Base-by-base conservation (phyloP, 2,888 invertebrate genomes). In the Stegana nigrithorax region DNA sequence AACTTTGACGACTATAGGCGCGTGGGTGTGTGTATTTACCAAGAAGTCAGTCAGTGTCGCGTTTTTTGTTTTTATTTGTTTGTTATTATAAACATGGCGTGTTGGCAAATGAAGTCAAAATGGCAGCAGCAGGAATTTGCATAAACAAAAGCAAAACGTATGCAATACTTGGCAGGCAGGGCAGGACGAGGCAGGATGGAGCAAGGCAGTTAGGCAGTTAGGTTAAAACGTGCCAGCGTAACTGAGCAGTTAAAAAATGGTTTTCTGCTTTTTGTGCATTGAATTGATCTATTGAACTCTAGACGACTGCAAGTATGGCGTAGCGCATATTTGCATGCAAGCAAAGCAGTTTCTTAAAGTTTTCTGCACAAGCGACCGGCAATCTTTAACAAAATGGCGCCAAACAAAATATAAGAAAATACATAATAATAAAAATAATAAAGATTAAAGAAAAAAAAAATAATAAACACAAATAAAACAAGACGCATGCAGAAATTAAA, bases 21-120 rank as follows among this genome's bases (percentile, higher is more conserved):
- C 12, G 12, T 5, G n/a, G n/a, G 32, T 32, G 32, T 32, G 32
- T 29, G n/a, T 2, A 32, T 32, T 12, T n/a, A 5, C 32, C 32
- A 32, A 44, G 44, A 44, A 47, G 25, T 23, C 23, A 47, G 19
- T 47, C 47, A 47, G 25, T 14, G 12, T 47, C 19, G 23, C 26
- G 12, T 50, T 50, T 39, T n/a, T n/a, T n/a, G n/a, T n/a, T n/a
- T n/a, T n/a, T n/a, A n/a, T n/a, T n/a, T n/a, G n/a, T n/a, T n/a
- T n/a, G n/a, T 1, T 39, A 50, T 50, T 50, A 50, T 50, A 50
- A 50, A n/a, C 50, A 50, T 50, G 26, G 50, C 50, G 50, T 50
- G 50, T 12, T 50, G 14, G 26, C 7, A 50, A 50, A 14, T 26
- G 26, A 26, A 50, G n/a, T n/a, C n/a, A n/a, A n/a, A n/a, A n/a